Evolutionary conservation across 2,113 vertebrate species (phyloP).

Genomic region (Dipodomys spectabilis): DNA sequence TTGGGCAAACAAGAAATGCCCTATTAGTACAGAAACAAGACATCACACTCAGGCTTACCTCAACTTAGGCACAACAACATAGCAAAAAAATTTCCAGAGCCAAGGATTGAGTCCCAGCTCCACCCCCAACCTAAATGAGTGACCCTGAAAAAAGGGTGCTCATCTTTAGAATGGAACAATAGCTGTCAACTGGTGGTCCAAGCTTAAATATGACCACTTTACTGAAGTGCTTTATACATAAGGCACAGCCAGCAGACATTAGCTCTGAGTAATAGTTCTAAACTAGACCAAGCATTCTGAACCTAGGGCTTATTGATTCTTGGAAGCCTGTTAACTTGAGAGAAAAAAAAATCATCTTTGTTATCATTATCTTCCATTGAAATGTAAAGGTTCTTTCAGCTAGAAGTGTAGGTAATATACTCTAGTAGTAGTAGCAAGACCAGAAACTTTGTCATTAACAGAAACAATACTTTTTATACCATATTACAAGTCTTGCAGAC

Average conservation of each 20-base stretch:
- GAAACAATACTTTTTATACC: conserved; percentile 9
- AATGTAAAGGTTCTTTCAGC: neutral
- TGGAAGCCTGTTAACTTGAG: neutral
- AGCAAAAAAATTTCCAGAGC: neutral
- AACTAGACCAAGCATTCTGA: conserved; percentile 11
- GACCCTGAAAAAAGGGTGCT: conserved; percentile 8
- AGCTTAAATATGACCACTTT: neutral
- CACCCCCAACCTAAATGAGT: neutral
- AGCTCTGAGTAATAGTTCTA: neutral
- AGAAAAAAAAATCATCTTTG: conserved; percentile 11
- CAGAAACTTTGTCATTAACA: neutral
- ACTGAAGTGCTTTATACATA: neutral
- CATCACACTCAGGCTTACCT: neutral
- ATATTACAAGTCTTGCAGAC: neutral
- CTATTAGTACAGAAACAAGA: neutral
- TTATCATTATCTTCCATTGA: neutral
- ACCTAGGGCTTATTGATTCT: conserved; percentile 3
- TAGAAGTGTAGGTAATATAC: neutral
- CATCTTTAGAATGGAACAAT: conserved; percentile 22
- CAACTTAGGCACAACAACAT: neutral
- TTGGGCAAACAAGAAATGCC: conserved; percentile 15
- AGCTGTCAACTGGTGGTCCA: neutral
- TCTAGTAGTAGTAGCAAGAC: neutral
- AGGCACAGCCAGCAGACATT: neutral
- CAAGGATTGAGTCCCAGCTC: neutral